Base-by-base conservation (phyloP, 1,140 invertebrate species). In the Vanessa atalanta region DNA sequence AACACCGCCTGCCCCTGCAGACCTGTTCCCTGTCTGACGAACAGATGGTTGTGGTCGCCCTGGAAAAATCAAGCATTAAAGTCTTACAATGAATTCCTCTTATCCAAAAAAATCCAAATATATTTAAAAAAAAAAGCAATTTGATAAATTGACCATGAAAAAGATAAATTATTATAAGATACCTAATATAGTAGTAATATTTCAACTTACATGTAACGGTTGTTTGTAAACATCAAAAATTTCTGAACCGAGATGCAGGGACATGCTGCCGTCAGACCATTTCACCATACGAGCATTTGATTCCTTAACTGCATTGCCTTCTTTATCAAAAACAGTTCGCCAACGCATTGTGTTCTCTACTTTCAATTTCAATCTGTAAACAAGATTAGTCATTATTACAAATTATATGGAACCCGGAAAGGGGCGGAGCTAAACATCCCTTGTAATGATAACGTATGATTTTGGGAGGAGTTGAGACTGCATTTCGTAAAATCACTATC, bases 191-290 rank as follows among this genome's bases (percentile, higher is more conserved):
- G 14, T 51, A 51, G 1, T 8, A 51, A 51, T 14, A 51, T 14
- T 51, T 12, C 14, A 51, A 83, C 82, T 92, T 83, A 95, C 96
- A 81, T 97, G 96, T 47, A 98, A 89, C 0, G 97, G 97, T 89
- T 99, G 98, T 79, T 97, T 97, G 84, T 99, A 98, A 0, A 99
- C 97, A 88, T 99, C 99, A 89, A 99, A 99, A 77, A 99, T 98
- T 94, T 99, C 99, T 57, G 96, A 96, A 31, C 99, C 99, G 53
- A 99, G 94, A 93, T 99, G 98, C 20, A 99, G 92, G n/a, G 98
- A 99, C 95, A 99, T 97, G 78, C 97, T 98, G 12, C 99, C 98
- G 93, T 99, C 99, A 0, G 98, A 99, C 99, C 99, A 99, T 75
- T 96, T 95, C 11, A 99, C 97, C 81, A 99, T 96, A 70, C 98